Conservation (phyloP, 2,113 vertebrate genomes). For the Petrocephalus microphthalmus region DNA sequence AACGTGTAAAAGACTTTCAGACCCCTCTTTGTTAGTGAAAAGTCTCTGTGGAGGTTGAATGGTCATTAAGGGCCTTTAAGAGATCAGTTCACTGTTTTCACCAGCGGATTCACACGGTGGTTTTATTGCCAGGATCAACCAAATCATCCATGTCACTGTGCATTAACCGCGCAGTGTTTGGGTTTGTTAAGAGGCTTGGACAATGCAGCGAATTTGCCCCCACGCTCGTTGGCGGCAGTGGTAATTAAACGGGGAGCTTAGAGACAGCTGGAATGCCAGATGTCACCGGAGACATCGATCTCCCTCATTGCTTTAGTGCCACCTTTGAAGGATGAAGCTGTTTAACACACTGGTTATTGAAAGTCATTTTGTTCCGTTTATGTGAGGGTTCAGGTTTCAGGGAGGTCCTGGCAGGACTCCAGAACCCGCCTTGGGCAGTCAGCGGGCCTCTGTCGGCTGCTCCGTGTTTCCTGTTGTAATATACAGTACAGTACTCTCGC, state of each 20-base stretch:
- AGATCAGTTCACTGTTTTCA: conserved; percentile 5
- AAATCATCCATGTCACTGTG: conserved; percentile 20
- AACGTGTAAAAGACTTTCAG: not conserved
- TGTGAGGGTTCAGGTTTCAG: conserved; percentile 4
- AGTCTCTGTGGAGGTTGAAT: conserved; percentile 5
- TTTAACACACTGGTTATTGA: conserved; percentile 30
- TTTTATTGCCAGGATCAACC: conserved; percentile 18
- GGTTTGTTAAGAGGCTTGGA: conserved; percentile 24
- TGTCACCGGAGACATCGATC: conserved; percentile 29
- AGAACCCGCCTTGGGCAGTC: conserved; percentile 5
- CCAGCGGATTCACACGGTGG: conserved; percentile 6
- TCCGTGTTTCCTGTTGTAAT: not conserved
- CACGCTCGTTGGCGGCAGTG: conserved; percentile 6
- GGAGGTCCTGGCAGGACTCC: not conserved
- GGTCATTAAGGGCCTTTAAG: conserved; percentile 19
- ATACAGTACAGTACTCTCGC: not conserved
- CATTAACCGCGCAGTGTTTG: conserved; percentile 5
- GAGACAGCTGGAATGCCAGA: conserved; percentile 32
- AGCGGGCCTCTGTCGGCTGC: not conserved
- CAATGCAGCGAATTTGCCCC: conserved; percentile 17
- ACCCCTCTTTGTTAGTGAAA: not conserved
- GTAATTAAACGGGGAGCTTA: conserved; percentile 31
- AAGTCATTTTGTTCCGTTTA: conserved; percentile 25
- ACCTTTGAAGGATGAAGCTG: conserved; percentile 30
- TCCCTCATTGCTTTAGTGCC: conserved; percentile 30